These are phyloP conservation scores for Brachypterus glaber DNA, from an alignment of 2,888 invertebrate species.

Conservation along the genomic window DNA sequence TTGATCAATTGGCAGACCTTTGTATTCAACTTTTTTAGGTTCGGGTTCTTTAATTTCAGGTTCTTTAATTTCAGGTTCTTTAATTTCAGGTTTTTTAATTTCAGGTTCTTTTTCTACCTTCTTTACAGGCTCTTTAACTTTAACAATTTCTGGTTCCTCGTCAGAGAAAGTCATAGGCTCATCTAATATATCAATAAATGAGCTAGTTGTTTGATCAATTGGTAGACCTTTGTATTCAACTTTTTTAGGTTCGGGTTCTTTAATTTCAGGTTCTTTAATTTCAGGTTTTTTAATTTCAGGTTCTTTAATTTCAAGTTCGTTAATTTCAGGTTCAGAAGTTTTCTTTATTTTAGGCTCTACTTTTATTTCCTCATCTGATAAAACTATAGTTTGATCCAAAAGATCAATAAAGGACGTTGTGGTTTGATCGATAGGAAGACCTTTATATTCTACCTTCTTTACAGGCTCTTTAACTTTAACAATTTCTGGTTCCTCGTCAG, in stretches of 20 bases:
- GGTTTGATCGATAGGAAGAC: constrained; percentile 25
- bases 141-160: too few relatives aligned
- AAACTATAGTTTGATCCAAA: constrained; percentile 27
- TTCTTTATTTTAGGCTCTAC: too few relatives aligned
- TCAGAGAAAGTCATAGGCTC: constrained; percentile 28
- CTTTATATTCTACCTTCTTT: constrained; percentile 13
- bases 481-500: background rate
- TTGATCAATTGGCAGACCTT: constrained; percentile 25
- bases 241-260: too few relatives aligned
- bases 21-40: constrained; percentile 11
- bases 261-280: constrained; percentile 4
- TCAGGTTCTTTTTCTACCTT: too few relatives aligned
- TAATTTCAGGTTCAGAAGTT: too few relatives aligned
- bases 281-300: background rate
- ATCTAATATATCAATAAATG: constrained; percentile 25
- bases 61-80: constrained; percentile 5
- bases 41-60: too few relatives aligned
- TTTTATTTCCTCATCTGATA: too few relatives aligned
- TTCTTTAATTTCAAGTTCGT: constrained; percentile 9
- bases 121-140: too few relatives aligned
- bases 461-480: background rate
- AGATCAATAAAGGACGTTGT: constrained; percentile 22
- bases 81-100: constrained; percentile 1
- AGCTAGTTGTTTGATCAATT: constrained; percentile 21
- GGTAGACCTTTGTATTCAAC: constrained; percentile 21